Percentiles rank a stretch among this genome's conserved stretches.
Conservation (phyloP, 2,797 vertebrate species). For the Muscicapa striata region DNA sequence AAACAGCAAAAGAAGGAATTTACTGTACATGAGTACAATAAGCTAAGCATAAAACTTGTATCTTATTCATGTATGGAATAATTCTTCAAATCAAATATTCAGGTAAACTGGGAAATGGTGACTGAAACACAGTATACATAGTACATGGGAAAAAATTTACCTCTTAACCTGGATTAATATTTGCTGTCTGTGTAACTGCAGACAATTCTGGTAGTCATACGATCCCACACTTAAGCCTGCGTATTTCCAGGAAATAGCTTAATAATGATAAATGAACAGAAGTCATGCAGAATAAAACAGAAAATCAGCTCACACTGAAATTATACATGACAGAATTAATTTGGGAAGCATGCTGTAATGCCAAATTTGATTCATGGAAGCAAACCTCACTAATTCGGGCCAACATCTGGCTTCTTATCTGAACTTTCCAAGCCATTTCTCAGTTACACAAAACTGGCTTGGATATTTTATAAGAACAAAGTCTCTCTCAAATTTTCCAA, state of each 20-base stretch:
- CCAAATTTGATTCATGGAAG: neutral
- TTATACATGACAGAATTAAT: neutral
- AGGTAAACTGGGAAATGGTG: neutral
- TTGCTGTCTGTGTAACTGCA: neutral
- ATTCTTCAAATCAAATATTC: neutral
- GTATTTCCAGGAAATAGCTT: neutral
- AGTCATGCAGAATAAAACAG: neutral
- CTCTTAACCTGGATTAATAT: neutral
- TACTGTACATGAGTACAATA: neutral
- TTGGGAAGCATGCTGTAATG: neutral
- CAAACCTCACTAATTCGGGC: neutral
- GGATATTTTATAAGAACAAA: neutral
- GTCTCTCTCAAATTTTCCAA: conserved; percentile 3
- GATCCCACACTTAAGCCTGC: neutral
- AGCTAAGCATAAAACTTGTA: neutral
- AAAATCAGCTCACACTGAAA: neutral
- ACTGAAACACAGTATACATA: neutral
- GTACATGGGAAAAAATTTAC: neutral
- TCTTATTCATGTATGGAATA: neutral
- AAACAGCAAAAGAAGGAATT: neutral
- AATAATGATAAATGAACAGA: neutral
- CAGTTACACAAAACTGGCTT: neutral
- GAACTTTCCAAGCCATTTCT: conserved; percentile 7
- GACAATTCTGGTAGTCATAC: neutral
- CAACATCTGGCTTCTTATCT: conserved; percentile 12